Evolutionary conservation across 2,113 vertebrate genomes (phyloP).

Genomic region (Corydoras sp.): DNA sequence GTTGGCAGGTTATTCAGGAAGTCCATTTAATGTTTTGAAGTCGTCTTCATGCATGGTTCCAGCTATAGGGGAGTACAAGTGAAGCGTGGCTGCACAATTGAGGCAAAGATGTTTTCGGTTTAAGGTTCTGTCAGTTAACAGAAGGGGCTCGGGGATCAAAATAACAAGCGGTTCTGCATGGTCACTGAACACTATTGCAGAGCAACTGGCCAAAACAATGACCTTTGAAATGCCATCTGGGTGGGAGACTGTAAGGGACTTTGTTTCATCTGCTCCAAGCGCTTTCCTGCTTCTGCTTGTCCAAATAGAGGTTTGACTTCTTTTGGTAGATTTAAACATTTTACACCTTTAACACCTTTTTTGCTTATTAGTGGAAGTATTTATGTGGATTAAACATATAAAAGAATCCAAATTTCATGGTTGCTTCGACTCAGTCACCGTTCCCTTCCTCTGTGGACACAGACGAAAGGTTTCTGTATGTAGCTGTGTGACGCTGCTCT

Average conservation of each 20-base stretch:
- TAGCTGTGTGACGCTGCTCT: slow-evolving; percentile 4
- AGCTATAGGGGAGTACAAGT: slow-evolving; percentile 31
- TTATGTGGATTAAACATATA: neutral
- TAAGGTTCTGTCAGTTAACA: slow-evolving; percentile 24
- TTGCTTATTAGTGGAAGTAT: neutral
- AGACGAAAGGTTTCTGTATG: neutral
- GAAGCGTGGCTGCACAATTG: slow-evolving; percentile 32
- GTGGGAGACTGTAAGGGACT: neutral
- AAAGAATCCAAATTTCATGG: neutral
- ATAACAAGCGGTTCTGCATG: slow-evolving; percentile 7
- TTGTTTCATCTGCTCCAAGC: neutral
- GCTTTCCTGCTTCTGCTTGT: slow-evolving; percentile 6
- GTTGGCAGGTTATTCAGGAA: slow-evolving; percentile 28
- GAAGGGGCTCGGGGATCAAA: slow-evolving; percentile 29
- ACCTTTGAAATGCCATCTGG: slow-evolving; percentile 24
- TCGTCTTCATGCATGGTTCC: slow-evolving; percentile 25
- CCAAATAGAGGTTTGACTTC: neutral
- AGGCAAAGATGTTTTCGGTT: slow-evolving; percentile 8
- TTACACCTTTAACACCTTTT: neutral
- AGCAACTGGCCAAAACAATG: slow-evolving; percentile 31
- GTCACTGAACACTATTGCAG: slow-evolving; percentile 24
- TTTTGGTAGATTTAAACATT: neutral
- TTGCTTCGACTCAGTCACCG: neutral
- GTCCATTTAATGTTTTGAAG: slow-evolving; percentile 32
- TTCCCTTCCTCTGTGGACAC: neutral